Evolutionary conservation across 2,888 invertebrate species (phyloP), one percentile per base, ranked within the genome.

Genomic region (Microchrysa polita): DNA sequence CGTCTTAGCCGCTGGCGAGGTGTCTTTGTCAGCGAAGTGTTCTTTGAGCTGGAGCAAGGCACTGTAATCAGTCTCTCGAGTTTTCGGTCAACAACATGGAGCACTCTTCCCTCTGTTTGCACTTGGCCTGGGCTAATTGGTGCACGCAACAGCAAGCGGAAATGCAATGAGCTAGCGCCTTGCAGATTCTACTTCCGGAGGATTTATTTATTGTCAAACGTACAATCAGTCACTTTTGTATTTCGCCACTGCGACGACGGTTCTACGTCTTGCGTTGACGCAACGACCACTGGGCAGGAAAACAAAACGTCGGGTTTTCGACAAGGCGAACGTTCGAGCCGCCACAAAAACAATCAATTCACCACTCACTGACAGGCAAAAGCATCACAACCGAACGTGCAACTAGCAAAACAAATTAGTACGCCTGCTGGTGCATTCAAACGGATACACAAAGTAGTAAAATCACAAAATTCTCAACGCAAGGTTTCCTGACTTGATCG

Each of bases 51-150:
- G 44, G 63, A 42, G 18, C 65, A 65, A 65, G 65, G 65, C 65
- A 65, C 65, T 65, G 42, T 40, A 61, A 48, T 65, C 65, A 65
- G 65, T 65, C 65, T 65, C 44, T 20, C 14, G 65, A 22, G 22
- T 20, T 23, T 44, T 14, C 12, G 20, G 48, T 5, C 48, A n/a
- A 34, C 16, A 42, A 18, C 61, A 61, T 42, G 10, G 34, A 42
- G 40, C 1, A n/a, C n/a, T n/a, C n/a, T n/a, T 34, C 27, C 27
- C 7, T 34, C 27, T n/a, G 27, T 40, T 34, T 16, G 61, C 16
- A 7, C 48, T 16, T 55, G 2, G 4, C 16, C 18, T 55, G 55
- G 18, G 55, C 55, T 20, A 20, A n/a, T 22, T n/a, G 5, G 22
- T 5, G 5, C 55, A 5, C 55, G 55, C 18, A 5, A 55, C 18